A percentile compares a stretch with the other conserved stretches of the same genome.
phyloP scores from a whole-genome alignment of 1,140 invertebrate genomes.

The Ericerus pela region DNA sequence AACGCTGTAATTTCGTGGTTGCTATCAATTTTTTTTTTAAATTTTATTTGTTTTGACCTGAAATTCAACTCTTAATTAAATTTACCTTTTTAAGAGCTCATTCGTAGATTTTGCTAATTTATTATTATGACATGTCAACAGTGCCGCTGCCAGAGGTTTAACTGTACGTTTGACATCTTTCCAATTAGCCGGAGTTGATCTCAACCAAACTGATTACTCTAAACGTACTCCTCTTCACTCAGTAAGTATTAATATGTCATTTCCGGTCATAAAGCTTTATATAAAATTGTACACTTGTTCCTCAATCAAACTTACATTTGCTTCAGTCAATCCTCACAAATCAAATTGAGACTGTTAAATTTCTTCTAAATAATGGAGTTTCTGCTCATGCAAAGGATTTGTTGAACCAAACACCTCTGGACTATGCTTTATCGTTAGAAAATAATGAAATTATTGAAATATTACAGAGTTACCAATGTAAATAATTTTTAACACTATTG shows the following conservation, averaged over 20 bases:
- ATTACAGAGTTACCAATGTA: too few species aligned
- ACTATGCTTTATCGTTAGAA: background rate
- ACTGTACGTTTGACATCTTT: conserved; percentile 40
- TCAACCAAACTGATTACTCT: conserved; percentile 40
- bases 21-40: background rate
- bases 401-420: background rate
- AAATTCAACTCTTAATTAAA: too few species aligned
- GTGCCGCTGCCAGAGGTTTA: conserved; percentile 41
- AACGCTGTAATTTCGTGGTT: background rate
- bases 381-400: background rate
- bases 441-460: background rate
- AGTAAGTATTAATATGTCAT: conserved; percentile 25
- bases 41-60: background rate
- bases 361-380: background rate
- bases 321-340: background rate
- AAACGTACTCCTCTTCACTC: conserved; percentile 45
- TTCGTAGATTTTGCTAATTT: too few species aligned
- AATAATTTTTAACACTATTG: too few species aligned
- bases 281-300: background rate
- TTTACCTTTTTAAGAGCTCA: too few species aligned
- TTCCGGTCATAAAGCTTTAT: background rate
- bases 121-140: conserved; percentile 13
- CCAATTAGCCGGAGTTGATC: conserved; percentile 43
- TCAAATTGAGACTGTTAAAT: background rate
- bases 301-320: background rate